Percentiles rank a stretch among this genome's conserved stretches.
These are phyloP conservation scores for Tetramorium parvispinum DNA, from an alignment of 1,140 invertebrate genomes.

Conservation along the genomic window DNA sequence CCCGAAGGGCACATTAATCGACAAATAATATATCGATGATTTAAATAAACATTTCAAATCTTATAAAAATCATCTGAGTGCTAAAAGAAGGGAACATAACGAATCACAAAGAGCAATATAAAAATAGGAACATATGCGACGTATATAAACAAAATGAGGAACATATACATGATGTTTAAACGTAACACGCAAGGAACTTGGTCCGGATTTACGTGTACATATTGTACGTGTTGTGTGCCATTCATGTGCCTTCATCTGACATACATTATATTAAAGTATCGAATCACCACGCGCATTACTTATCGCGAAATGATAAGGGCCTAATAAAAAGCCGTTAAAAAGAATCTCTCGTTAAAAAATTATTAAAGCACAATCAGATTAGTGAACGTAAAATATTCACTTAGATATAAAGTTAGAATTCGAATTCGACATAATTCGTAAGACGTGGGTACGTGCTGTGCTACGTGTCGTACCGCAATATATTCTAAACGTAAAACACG, in stretches of 20 bases:
- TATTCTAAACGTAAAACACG: conserved; percentile 25
- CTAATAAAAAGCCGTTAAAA: conserved; percentile 14
- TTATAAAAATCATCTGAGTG: conserved; percentile 46
- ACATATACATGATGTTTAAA: conserved; percentile 81
- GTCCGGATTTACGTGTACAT: conserved; percentile 69
- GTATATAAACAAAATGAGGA: conserved; percentile 77
- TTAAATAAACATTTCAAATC: conserved; percentile 33
- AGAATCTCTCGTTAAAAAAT: background rate
- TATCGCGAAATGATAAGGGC: conserved; percentile 6
- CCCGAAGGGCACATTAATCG: conserved; percentile 31
- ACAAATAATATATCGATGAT: conserved; percentile 28
- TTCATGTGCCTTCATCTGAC: conserved; percentile 4
- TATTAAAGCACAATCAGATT: conserved; percentile 7
- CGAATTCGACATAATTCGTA: conserved; percentile 21
- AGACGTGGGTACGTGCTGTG: conserved; percentile 70
- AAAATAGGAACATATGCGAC: conserved; percentile 83
- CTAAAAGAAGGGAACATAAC: conserved; percentile 67
- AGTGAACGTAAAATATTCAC: conserved; percentile 39
- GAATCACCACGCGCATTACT: conserved; percentile 42
- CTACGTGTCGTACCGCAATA: conserved; percentile 42
- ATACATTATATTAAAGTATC: conserved; percentile 33
- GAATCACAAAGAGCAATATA: conserved; percentile 75
- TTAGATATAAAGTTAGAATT: conserved; percentile 19
- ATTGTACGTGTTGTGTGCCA: conserved; percentile 36
- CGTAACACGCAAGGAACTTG: conserved; percentile 82